Base-by-base conservation (phyloP, 2,888 invertebrate species). In the Xylophagus ater region DNA sequence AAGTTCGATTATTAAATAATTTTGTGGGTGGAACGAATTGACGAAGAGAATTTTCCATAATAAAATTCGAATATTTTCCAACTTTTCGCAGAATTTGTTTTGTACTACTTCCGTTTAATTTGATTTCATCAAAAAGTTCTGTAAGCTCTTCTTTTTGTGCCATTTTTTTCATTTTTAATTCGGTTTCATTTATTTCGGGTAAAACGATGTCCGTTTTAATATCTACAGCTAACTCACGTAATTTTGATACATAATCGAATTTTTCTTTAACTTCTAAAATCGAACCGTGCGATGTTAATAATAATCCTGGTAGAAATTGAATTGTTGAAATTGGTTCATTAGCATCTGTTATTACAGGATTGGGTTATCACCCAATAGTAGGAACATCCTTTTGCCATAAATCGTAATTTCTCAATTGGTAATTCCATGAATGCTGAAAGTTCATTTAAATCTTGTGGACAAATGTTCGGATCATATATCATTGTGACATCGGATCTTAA, bases 191-290 rank as follows among this genome's bases (percentile, higher is more conserved):
- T 34, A 62, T 57, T 46, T 53, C 53, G 51, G 57, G 51, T 33
- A 57, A 49, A 41, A 58, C 51, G 41, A 57, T 53, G 55, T 59
- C 53, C 45, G 56, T 55, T 55, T 60, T 58, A 44, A 58, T 49
- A 34, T 60, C 58, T 46, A 51, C 51, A 43, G 54, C 48, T 42
- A 56, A 49, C 43, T 53, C 51, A 43, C 52, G 55, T 49, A 62
- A 55, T 51, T 53, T 49, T 41, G 57, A 53, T 52, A 58, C 58
- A 59, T 60, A 62, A 48, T 55, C 53, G 50, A 58, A 54, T 41
- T 57, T 57, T 49, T 53, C 51, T 35, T 53, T 53, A 31, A 62
- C 59, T 56, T 62, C 60, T 53, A 59, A 53, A 45, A 60, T 43
- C 23, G 57, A 56, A 12, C 60, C 62, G 33, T 49, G 50, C 28